These are phyloP conservation scores for Nebria ingens DNA, from an alignment of 1,140 invertebrate genomes.

Conservation along the genomic window DNA sequence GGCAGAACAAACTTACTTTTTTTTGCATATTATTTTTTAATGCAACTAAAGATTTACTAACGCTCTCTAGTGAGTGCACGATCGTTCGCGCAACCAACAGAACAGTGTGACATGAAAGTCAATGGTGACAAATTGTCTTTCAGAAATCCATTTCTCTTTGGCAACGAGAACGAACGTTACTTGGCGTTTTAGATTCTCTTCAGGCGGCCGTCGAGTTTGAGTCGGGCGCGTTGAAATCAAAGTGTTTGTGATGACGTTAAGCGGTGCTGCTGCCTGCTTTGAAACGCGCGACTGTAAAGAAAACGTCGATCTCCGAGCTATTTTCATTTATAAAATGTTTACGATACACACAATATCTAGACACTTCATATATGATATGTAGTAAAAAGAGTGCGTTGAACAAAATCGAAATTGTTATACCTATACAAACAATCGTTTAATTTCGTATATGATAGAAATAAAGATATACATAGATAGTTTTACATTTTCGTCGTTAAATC, in stretches of 20 bases:
- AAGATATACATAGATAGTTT: no score
- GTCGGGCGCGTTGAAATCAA: neutral
- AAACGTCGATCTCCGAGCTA: neutral
- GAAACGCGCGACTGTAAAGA: neutral
- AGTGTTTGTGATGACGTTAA: neutral
- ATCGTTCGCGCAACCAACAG: neutral
- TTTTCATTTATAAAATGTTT: neutral
- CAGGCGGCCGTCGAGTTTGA: neutral
- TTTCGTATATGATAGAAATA: no score
- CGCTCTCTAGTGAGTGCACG: no score
- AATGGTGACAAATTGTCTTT: slow-evolving; percentile 9
- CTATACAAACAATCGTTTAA: no score
- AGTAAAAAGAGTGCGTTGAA: no score
- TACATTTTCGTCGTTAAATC: no score
- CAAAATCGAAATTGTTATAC: no score
- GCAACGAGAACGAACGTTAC: neutral
- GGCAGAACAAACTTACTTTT: no score
- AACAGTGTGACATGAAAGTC: slow-evolving; percentile 7
- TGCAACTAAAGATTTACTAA: no score
- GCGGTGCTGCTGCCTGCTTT: neutral
- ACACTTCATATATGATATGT: no score
- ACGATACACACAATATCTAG: no score
- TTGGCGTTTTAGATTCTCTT: neutral
- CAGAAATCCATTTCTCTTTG: slow-evolving; percentile 6
- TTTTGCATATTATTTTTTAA: no score